Percentiles rank a stretch among this genome's conserved stretches.
Evolutionary conservation across 64 coral and sea anemone genomes (phyloP).

Genomic region (Trachythela sp.): DNA sequence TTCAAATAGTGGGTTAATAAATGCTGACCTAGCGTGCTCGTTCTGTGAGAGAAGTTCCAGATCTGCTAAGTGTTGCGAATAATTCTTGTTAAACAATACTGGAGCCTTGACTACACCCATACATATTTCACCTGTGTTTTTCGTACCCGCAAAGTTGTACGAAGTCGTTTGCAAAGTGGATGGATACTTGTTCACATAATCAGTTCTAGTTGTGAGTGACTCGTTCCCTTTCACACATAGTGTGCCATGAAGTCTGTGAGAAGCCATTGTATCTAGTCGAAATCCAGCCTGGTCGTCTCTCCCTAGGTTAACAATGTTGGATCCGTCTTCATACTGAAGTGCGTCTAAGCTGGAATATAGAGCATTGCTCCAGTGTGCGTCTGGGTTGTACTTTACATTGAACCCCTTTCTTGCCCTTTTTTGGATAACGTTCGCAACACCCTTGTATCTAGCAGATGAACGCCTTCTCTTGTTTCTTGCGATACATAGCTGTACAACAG

Average conservation of each 20-base stretch:
- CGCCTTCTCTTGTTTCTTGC: conserved; percentile 47
- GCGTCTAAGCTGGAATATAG: conserved; percentile 29
- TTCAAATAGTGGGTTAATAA: conserved; percentile 38
- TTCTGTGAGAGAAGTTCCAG: conserved; percentile 4
- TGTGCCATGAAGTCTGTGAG: conserved; percentile 19
- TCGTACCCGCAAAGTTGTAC: conserved; percentile 27
- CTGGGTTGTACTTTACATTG: conserved; percentile 47
- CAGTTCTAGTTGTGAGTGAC: not conserved
- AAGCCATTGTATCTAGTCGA: conserved; percentile 37
- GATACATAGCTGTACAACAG: conserved; percentile 55
- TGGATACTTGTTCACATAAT: not conserved
- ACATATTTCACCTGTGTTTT: conserved; percentile 40
- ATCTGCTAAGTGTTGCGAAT: conserved; percentile 46
- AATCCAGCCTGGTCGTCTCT: conserved; percentile 55
- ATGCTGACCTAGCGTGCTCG: not conserved
- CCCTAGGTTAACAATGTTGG: conserved; percentile 20
- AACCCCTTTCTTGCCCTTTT: conserved; percentile 59
- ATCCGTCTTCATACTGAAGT: conserved; percentile 28
- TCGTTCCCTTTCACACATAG: conserved; percentile 19
- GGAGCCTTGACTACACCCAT: conserved; percentile 39
- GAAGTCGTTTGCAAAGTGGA: conserved; percentile 13
- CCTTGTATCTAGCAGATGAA: conserved; percentile 39
- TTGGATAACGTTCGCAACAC: conserved; percentile 42
- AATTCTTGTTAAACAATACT: conserved; percentile 31
- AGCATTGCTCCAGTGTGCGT: conserved; percentile 47